These are phyloP conservation scores for Corythaeola cristata DNA, from an alignment of 2,113 vertebrate species.

Conservation along the genomic window DNA sequence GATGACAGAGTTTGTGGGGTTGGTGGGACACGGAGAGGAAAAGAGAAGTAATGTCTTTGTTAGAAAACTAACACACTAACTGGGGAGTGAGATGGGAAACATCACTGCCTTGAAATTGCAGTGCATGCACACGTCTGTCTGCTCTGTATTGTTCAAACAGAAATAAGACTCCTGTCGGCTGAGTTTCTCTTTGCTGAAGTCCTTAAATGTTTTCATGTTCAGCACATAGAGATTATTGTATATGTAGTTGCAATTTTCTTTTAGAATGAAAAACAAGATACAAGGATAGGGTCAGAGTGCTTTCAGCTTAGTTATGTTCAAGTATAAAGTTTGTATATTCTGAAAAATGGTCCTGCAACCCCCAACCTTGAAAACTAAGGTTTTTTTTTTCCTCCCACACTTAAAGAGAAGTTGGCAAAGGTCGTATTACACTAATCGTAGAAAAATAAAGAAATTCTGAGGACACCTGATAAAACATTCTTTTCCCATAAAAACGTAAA, in stretches of 20 bases:
- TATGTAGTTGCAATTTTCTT: neutral
- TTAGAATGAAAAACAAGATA: neutral
- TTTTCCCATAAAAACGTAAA: slow-evolving; percentile 1
- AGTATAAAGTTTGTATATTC: neutral
- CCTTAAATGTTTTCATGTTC: neutral
- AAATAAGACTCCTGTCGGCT: neutral
- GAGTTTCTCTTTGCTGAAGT: neutral
- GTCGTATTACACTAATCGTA: neutral
- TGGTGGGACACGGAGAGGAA: neutral
- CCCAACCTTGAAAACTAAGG: neutral
- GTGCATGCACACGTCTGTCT: neutral
- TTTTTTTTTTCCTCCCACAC: neutral
- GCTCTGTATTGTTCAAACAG: neutral
- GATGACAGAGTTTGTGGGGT: neutral
- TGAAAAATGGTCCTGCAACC: neutral
- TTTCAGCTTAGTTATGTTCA: neutral
- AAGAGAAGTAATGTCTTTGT: neutral
- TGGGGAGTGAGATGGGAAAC: neutral
- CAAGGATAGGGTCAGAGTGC: neutral
- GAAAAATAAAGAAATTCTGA: neutral
- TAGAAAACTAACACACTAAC: neutral
- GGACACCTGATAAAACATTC: slow-evolving; percentile 43
- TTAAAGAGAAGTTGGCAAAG: neutral
- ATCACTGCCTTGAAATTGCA: neutral
- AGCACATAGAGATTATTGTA: neutral